Evolutionary conservation across 2,888 invertebrate genomes (phyloP), one percentile per base, ranked within the genome.

Genomic region (Andrena haemorrhoa): DNA sequence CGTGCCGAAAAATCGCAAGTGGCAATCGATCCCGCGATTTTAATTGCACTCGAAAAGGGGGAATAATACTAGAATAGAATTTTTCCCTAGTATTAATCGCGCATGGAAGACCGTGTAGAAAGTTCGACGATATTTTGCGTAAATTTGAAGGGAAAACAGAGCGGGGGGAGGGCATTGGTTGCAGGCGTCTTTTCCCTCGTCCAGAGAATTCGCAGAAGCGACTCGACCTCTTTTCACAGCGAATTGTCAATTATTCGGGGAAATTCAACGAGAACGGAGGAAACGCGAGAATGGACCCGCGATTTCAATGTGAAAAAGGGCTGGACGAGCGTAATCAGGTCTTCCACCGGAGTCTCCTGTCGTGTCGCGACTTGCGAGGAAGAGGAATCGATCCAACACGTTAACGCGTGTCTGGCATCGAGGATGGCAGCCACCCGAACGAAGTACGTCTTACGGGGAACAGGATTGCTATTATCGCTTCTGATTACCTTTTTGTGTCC

Each of bases 311-410:
- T 12, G 31, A 71, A 47, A 71, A 16, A 10, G n/a, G 20, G 31
- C 6, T 61, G 60, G 33, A 66, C 60, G 20, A n/a, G 8, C 26
- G 51, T 71, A 79, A 79, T 79, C 65, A 20, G 35, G 66, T 63
- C 63, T 80, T 68, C n/a, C 29, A 51, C 35, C 66, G 26, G 63
- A 73, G 53, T 81, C 35, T 79, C 12, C 35, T 29, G 35, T 82
- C 82, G 82, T 61, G 82, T 70, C 70, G 56, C 83, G 85, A 88
- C 89, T 90, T 87, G 88, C 53, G 70, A 91, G 89, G 85, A 91
- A 89, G 89, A 79, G 86, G 88, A 91, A 92, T 92, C 92, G 92
- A 92, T 92, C 92, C 91, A 91, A 91, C 91, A 90, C 87, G 90
- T 82, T 90, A 89, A 89, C 87, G 89, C 90, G 89, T 90, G 86